Percentiles rank a stretch among this genome's conserved stretches.
Conservation (phyloP, 2,113 vertebrate genomes). For the Notarius lentiginosus region DNA sequence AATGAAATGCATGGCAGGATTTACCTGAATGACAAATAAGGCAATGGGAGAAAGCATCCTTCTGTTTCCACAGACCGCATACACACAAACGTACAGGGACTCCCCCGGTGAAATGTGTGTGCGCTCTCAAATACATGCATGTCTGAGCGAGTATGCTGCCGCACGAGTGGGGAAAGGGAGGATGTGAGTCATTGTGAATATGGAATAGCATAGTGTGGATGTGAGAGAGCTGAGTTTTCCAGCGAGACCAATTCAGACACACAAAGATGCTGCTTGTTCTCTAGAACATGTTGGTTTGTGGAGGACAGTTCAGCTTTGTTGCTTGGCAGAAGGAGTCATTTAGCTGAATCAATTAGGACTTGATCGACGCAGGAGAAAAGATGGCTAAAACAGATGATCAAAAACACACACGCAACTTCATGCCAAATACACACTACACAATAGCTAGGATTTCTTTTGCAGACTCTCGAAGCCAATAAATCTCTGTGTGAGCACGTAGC, state of each 20-base stretch:
- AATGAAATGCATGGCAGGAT: constrained; percentile 34
- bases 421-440: not conserved
- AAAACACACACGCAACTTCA: not conserved
- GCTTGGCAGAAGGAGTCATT: not conserved
- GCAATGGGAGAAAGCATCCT: constrained; percentile 39
- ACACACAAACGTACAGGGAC: constrained; percentile 42
- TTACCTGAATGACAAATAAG: constrained; percentile 47
- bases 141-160: constrained; percentile 13
- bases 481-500: not conserved
- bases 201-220: not conserved
- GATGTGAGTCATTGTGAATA: not conserved
- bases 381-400: not conserved
- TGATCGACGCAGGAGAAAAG: not conserved
- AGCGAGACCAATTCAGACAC: not conserved
- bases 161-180: not conserved
- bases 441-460: not conserved
- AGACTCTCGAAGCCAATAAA: not conserved
- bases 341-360: not conserved
- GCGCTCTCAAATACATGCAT: not conserved
- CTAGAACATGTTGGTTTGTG: not conserved
- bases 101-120: constrained; percentile 39
- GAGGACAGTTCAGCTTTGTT: not conserved
- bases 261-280: constrained; percentile 9
- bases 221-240: not conserved
- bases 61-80: constrained; percentile 50